phyloP scores from a whole-genome alignment of 2,113 vertebrate species.

The Colius striatus region DNA sequence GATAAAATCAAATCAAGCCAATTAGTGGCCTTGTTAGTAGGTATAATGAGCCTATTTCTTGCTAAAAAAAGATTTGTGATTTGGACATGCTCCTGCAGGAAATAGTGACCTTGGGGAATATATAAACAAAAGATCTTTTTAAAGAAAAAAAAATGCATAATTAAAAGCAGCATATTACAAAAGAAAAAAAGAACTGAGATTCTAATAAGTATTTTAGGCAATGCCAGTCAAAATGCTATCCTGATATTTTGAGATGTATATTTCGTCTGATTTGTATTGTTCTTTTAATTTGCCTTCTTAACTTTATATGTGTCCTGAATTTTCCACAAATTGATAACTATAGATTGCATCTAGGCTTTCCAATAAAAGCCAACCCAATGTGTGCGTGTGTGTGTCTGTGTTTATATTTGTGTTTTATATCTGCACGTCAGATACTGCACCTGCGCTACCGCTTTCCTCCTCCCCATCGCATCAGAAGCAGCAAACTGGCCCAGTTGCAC shows the following conservation, averaged over 20 bases:
- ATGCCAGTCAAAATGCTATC: conserved; percentile 83
- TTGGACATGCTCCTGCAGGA: conserved; percentile 80
- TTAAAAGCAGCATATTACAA: conserved; percentile 73
- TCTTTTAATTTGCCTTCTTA: conserved; percentile 85
- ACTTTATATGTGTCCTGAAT: conserved; percentile 87
- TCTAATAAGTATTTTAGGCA: conserved; percentile 82
- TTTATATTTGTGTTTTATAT: conserved; percentile 67
- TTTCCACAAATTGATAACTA: conserved; percentile 85
- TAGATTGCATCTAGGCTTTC: conserved; percentile 86
- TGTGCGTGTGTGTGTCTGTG: conserved; percentile 52
- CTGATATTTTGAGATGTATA: conserved; percentile 87
- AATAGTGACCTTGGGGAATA: conserved; percentile 81
- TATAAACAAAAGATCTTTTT: conserved; percentile 77
- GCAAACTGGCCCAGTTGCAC: not conserved
- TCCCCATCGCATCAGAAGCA: not conserved
- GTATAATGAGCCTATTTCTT: conserved; percentile 81
- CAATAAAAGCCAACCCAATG: conserved; percentile 86
- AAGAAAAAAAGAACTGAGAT: conserved; percentile 63
- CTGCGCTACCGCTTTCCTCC: not conserved
- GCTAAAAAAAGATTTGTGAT: conserved; percentile 78
- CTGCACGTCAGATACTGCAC: conserved; percentile 20
- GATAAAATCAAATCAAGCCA: conserved; percentile 78
- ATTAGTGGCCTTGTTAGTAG: conserved; percentile 78
- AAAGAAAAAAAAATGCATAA: conserved; percentile 73
- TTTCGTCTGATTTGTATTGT: conserved; percentile 86